A percentile compares a stretch with the other conserved stretches of the same genome.
These are phyloP conservation scores for Anodontia alba DNA, from an alignment of 2,888 invertebrate genomes.

Conservation along the genomic window DNA sequence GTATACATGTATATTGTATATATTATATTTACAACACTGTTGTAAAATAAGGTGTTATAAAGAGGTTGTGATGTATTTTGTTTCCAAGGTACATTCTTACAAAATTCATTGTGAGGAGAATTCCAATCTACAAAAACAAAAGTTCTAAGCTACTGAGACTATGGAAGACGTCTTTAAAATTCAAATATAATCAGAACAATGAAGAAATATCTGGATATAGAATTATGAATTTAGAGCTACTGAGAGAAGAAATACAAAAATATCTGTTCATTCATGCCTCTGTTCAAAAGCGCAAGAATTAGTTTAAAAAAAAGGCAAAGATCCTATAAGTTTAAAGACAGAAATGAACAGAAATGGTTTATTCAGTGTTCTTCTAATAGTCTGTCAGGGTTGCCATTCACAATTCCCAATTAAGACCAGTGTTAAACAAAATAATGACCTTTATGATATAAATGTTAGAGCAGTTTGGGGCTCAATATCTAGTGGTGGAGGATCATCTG, in stretches of 20 bases:
- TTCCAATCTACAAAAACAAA: neutral
- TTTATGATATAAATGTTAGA: slow-evolving; percentile 50
- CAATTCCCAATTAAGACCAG: slow-evolving; percentile 9
- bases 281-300: neutral
- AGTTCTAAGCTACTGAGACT: neutral
- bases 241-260: neutral
- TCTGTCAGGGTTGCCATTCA: slow-evolving; percentile 15
- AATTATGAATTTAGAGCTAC: neutral
- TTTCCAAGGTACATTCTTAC: too few species aligned
- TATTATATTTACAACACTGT: too few species aligned
- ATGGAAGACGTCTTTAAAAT: neutral
- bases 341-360: slow-evolving; percentile 13
- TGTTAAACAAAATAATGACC: slow-evolving; percentile 14
- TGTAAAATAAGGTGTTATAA: too few species aligned
- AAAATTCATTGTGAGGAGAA: neutral
- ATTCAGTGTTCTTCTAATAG: neutral
- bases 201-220: slow-evolving; percentile 1
- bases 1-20: too few species aligned
- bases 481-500: slow-evolving; percentile 41
- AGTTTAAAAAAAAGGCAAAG: neutral
- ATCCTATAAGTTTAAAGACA: neutral
- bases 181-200: neutral
- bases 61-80: too few species aligned
- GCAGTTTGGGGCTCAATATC: slow-evolving; percentile 51
- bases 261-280: neutral